Conservation (phyloP, 1,140 invertebrate species). For the Camponotus pennsylvanicus region DNA sequence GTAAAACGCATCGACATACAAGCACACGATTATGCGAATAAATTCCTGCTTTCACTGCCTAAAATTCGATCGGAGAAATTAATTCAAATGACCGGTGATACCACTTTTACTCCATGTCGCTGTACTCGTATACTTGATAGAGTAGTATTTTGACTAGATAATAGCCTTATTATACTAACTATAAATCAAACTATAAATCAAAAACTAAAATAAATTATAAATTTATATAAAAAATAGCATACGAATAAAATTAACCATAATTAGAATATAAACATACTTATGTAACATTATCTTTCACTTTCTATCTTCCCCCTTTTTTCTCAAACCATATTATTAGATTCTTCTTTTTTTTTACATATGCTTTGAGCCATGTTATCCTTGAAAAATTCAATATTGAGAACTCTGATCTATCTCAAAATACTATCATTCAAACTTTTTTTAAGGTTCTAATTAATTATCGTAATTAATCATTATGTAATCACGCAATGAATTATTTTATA, state of each 20-base stretch:
- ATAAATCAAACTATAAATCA: not conserved
- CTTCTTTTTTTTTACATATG: not conserved
- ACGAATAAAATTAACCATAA: not conserved
- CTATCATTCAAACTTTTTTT: not conserved
- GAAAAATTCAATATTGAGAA: not conserved
- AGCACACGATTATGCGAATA: not conserved
- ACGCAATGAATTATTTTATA: too few species aligned
- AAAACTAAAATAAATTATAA: not conserved
- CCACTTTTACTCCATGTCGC: not conserved
- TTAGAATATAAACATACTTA: slow-evolving; percentile 13
- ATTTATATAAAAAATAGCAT: not conserved
- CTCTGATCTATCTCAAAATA: not conserved
- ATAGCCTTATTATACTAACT: not conserved
- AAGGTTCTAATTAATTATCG: too few species aligned
- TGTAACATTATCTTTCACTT: slow-evolving; percentile 1
- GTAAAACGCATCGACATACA: not conserved
- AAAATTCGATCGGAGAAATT: slow-evolving; percentile 21
- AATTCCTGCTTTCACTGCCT: slow-evolving; percentile 36
- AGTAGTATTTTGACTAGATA: not conserved
- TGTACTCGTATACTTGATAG: not conserved
- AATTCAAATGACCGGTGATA: slow-evolving; percentile 36
- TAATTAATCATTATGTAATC: too few species aligned
- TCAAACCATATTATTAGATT: not conserved
- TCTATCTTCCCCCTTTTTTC: not conserved
- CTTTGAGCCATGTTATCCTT: too few species aligned